phyloP scores from a whole-genome alignment of 1,140 invertebrate species.

The Wiebesia pumilae region DNA sequence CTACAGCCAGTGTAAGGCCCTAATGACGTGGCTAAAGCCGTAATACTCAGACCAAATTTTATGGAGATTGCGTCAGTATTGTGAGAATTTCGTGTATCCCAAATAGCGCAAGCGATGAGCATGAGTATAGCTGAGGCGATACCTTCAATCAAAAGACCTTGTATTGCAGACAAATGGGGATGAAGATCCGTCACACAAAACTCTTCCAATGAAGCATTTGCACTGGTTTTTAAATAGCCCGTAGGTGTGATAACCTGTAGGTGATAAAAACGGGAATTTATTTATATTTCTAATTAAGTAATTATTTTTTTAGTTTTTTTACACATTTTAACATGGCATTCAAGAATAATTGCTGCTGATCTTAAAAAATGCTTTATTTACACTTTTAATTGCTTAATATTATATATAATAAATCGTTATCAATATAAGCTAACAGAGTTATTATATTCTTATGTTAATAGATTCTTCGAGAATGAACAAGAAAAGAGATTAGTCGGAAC shows the following conservation, averaged over 20 bases:
- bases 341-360: too few relatives aligned
- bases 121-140: slow-evolving; percentile 82
- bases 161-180: slow-evolving; percentile 66
- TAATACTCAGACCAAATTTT: slow-evolving; percentile 76
- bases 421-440: too few relatives aligned
- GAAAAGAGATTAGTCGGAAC: too few relatives aligned
- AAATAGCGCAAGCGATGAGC: slow-evolving; percentile 81
- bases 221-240: slow-evolving; percentile 49
- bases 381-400: too few relatives aligned
- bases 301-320: too few relatives aligned
- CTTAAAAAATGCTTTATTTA: too few relatives aligned
- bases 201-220: slow-evolving; percentile 53
- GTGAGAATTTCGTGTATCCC: slow-evolving; percentile 74
- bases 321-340: too few relatives aligned
- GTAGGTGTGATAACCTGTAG: slow-evolving; percentile 73
- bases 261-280: neutral
- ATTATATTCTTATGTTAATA: too few relatives aligned
- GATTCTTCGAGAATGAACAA: too few relatives aligned
- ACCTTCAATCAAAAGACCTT: slow-evolving; percentile 79
- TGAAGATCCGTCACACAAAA: slow-evolving; percentile 79
- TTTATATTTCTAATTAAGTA: too few relatives aligned
- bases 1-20: slow-evolving; percentile 83
- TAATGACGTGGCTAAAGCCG: slow-evolving; percentile 71
- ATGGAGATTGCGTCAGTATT: slow-evolving; percentile 75
- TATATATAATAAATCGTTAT: too few relatives aligned